These are phyloP conservation scores for Monarcha castaneiventris DNA, from an alignment of 2,113 vertebrate genomes.

Conservation along the genomic window DNA sequence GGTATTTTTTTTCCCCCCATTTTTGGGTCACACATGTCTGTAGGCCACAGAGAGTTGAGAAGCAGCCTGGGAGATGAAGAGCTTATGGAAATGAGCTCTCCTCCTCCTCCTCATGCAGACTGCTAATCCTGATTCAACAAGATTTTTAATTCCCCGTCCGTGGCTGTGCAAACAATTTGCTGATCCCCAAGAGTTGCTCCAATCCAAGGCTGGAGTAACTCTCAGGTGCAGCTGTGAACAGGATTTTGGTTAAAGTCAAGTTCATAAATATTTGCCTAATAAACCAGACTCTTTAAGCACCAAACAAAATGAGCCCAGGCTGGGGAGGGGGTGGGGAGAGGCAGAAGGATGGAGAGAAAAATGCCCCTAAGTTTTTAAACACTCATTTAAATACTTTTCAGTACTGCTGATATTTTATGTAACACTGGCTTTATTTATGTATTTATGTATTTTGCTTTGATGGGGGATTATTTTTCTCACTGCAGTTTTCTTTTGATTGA, in stretches of 20 bases:
- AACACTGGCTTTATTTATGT: slow-evolving; percentile 70
- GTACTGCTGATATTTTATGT: slow-evolving; percentile 57
- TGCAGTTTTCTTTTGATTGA: slow-evolving; percentile 72
- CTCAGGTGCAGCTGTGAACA: slow-evolving; percentile 42
- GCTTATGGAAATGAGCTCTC: slow-evolving; percentile 61
- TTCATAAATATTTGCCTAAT: slow-evolving; percentile 68
- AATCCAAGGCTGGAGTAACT: slow-evolving; percentile 34
- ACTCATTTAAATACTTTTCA: slow-evolving; percentile 57
- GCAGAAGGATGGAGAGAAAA: neutral
- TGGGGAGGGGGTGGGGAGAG: neutral
- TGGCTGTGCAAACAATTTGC: slow-evolving; percentile 62
- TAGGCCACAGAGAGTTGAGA: slow-evolving; percentile 42
- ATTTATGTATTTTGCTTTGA: slow-evolving; percentile 76
- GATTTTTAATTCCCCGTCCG: slow-evolving; percentile 20
- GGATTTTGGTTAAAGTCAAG: slow-evolving; percentile 61
- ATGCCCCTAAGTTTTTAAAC: slow-evolving; percentile 46
- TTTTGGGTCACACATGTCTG: slow-evolving; percentile 52
- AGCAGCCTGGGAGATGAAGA: slow-evolving; percentile 49
- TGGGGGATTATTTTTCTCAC: slow-evolving; percentile 74
- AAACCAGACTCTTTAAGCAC: slow-evolving; percentile 44
- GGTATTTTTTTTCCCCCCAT: neutral
- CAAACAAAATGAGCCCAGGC: slow-evolving; percentile 24
- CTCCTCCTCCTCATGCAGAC: neutral
- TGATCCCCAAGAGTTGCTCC: slow-evolving; percentile 33
- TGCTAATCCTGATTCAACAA: slow-evolving; percentile 28